Evolutionary conservation across 2,888 invertebrate species (phyloP), one percentile per base, ranked within the genome.

Genomic region (Heterodera filipjevi): DNA sequence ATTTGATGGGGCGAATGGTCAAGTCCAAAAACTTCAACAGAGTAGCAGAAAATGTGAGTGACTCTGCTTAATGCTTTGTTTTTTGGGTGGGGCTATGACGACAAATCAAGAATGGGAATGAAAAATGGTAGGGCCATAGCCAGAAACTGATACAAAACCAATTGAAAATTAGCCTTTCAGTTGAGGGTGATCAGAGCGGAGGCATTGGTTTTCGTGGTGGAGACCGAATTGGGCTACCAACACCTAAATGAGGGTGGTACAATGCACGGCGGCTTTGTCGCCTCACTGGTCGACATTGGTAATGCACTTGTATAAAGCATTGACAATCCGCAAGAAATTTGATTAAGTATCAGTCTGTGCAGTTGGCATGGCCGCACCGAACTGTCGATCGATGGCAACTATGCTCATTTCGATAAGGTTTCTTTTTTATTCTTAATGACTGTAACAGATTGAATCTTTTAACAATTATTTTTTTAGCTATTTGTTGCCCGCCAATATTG

Each of bases 351-450:
- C 87, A 2, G 86, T 86, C 33, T 77, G 86, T 33, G 87, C 85
- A 3, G 82, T 86, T 27, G 86, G 85, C 35, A 80, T 87, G 53
- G 84, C 86, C 3, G 83, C 85, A 16, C 83, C 82, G 73, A 83
- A 85, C 77, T 79, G 70, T 30, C n/a, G n/a, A n/a, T 86, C 86
- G 77, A 84, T 87, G 86, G 86, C 85, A 10, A 86, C 86, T 0
- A 82, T 86, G 22, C 86, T 87, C 71, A 66, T 87, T 64, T 82
- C 86, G n/a, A 84, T 85, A 70, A 87, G 87, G 86, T 86, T 49
- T 32, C 30, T 6, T 0, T 32, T 35, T 16, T 6, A 27, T 19
- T 12, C 12, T 33, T 81, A 2, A 39, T 39, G 39, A 39, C 10
- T 39, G 3, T 39, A 39, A 39, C 39, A 3, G 10, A 39, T 6